These are phyloP conservation scores for Thamnophis sirtalis DNA, from an alignment of 2,113 vertebrate genomes.

Conservation along the genomic window DNA sequence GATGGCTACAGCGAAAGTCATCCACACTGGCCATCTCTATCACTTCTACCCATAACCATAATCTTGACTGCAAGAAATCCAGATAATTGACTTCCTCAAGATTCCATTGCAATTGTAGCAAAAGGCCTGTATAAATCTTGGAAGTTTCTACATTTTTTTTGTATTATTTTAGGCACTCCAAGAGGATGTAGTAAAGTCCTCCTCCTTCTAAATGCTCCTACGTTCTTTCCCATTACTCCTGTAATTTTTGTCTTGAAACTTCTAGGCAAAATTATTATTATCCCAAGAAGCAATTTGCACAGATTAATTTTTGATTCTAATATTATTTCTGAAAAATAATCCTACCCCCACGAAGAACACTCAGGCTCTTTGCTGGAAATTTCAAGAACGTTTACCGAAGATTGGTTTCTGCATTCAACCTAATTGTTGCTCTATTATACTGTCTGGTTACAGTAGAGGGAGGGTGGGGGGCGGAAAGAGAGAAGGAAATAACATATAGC, in stretches of 20 bases:
- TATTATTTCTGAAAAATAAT: background rate
- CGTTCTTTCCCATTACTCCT: background rate
- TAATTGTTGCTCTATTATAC: background rate
- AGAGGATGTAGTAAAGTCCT: background rate
- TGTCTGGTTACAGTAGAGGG: background rate
- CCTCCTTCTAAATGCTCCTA: background rate
- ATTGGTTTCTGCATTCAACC: constrained; percentile 15
- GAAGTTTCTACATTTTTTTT: background rate
- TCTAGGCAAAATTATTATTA: background rate
- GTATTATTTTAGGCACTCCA: background rate
- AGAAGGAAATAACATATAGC: background rate
- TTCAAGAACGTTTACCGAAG: background rate
- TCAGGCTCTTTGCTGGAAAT: background rate
- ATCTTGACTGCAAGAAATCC: background rate
- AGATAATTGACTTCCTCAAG: background rate
- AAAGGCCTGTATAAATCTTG: background rate
- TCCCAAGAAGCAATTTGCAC: background rate
- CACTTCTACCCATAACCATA: background rate
- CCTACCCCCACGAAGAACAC: background rate
- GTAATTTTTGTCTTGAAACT: background rate
- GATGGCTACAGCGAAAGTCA: background rate
- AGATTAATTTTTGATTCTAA: background rate
- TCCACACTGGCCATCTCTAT: background rate
- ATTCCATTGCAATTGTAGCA: background rate
- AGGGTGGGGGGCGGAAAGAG: background rate